Base-by-base conservation (phyloP, 2,888 invertebrate species). In the Brenthis hecate region DNA sequence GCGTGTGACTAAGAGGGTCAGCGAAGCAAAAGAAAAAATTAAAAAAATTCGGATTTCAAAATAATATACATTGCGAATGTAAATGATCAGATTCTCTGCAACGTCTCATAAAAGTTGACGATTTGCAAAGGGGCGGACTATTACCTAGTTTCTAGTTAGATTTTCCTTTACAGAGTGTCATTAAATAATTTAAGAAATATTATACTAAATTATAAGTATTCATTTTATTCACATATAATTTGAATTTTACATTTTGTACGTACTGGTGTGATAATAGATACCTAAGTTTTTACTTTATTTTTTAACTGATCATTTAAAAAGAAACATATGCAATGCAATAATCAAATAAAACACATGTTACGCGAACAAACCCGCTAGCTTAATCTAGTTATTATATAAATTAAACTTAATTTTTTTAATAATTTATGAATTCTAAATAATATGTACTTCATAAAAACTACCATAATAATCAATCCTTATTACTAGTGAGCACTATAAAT, bases 111-210 rank as follows among this genome's bases (percentile, higher is more conserved):
- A 60, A 60, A 28, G 48, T 50, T 50, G 50, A 60, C 58, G 48
- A 60, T 60, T 58, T 60, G 58, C n/a, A 50, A 60, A 60, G 48
- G 28, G n/a, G 57, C 19, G 47, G 23, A 48, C 58, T 58, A 60
- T 60, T 47, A 50, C 58, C 28, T 60, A 50, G 48, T 60, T 60
- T 60, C 58, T 60, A 60, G 48, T 60, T 28, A 28, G 28, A 60
- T n/a, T 60, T 60, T 60, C 28, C 48, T 60, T 48, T 60, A 14
- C 2, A 43, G 48, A 60, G 58, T 60, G n/a, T 28, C 11, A 60
- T 48, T 48, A 60, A 60, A 23, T 60, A 28, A 50, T 60, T 60
- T 48, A 23, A 48, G 28, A 48, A 57, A 57, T 57, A 56, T 56
- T 13, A 56, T 36, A 47, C 23, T 47, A 28, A 60, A 60, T 50